Percentiles rank a stretch among this genome's conserved stretches.
Evolutionary conservation across 1,140 invertebrate species (phyloP).

Genomic region (Linepithema humile): DNA sequence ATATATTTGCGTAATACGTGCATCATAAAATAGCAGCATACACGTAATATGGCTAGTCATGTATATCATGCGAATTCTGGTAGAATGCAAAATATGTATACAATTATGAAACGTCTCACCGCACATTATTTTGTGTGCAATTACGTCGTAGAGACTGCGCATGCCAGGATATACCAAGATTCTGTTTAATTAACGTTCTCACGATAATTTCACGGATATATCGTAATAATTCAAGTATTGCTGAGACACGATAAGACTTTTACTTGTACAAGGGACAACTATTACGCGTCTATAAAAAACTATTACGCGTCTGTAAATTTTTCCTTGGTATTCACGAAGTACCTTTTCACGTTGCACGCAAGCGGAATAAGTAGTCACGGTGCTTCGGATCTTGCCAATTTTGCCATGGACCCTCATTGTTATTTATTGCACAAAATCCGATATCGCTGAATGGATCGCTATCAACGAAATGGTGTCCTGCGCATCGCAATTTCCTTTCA

Average conservation of each 20-base stretch:
- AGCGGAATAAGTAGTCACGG: neutral
- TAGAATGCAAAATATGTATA: conserved; percentile 11
- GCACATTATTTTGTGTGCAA: conserved; percentile 47
- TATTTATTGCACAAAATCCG: conserved; percentile 17
- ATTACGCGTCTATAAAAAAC: neutral
- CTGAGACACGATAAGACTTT: neutral
- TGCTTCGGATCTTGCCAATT: neutral
- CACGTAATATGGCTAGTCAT: neutral
- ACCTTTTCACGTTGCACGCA: neutral
- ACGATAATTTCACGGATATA: conserved; percentile 6
- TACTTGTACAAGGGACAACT: neutral
- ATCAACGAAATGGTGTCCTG: neutral
- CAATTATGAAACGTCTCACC: neutral
- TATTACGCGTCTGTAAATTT: conserved; percentile 11
- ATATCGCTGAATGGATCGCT: neutral
- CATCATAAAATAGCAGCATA: neutral
- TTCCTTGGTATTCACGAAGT: neutral
- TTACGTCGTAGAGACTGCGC: neutral
- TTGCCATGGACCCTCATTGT: conserved; percentile 22
- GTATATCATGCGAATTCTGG: conserved; percentile 21
- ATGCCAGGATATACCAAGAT: conserved; percentile 15
- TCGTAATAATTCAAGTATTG: conserved; percentile 11
- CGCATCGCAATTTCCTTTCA: neutral
- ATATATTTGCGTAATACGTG: neutral
- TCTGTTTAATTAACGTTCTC: conserved; percentile 63